Evolutionary conservation across 2,113 vertebrate species (phyloP).

Genomic region (Uropsilus gracilis): DNA sequence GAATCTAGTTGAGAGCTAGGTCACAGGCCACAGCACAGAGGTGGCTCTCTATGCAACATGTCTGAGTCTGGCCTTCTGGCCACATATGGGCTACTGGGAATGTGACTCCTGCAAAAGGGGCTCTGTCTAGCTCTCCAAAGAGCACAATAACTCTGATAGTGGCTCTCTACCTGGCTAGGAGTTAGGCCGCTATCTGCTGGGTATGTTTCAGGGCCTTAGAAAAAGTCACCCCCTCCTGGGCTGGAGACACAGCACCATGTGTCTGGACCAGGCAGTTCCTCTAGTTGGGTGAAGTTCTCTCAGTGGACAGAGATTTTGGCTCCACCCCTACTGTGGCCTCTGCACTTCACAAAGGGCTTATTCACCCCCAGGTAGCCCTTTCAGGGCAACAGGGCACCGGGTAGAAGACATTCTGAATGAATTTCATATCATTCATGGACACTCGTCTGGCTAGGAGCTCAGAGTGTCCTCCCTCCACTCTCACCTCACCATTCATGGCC

Average conservation of each 20-base stretch:
- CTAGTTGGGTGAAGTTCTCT: not conserved
- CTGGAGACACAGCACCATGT: not conserved
- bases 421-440: not conserved
- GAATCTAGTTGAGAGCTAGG: not conserved
- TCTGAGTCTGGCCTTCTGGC: slow-evolving; percentile 2
- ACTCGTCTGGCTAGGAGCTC: not conserved
- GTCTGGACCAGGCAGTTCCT: not conserved
- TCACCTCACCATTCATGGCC: rapidly evolving
- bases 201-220: not conserved
- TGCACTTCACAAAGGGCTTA: no score
- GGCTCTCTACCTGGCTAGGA: not conserved
- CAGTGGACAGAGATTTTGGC: not conserved
- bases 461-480: not conserved
- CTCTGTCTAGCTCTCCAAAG: slow-evolving; percentile 14
- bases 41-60: rapidly evolving
- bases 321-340: not conserved
- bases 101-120: not conserved
- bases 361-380: not conserved
- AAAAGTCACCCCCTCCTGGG: not conserved
- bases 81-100: not conserved
- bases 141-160: not conserved
- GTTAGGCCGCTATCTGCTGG: not conserved
- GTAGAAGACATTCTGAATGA: not conserved
- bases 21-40: not conserved
- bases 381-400: not conserved